Evolutionary conservation across 1,140 invertebrate species (phyloP).

Genomic region (Drosophila littoralis): DNA sequence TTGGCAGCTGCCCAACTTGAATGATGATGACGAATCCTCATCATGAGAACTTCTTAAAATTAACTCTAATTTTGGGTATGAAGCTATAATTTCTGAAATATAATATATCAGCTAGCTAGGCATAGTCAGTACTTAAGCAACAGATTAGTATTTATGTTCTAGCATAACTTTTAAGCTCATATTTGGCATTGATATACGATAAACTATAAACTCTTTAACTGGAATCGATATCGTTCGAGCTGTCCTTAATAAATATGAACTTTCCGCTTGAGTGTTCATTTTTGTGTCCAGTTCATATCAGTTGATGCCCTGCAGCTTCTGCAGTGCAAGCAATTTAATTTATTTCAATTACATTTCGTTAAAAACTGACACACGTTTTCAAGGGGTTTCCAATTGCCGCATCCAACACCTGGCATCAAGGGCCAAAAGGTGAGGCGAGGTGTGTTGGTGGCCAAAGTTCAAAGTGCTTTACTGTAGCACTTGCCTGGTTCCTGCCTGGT

Average conservation of each 20-base stretch:
- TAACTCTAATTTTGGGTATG: no score
- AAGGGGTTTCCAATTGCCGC: constrained; percentile 4
- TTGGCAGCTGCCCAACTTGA: background rate
- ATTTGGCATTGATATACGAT: no score
- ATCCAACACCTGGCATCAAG: background rate
- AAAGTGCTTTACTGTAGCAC: constrained; percentile 42
- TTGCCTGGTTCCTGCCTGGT: constrained; percentile 25
- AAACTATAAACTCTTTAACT: no score
- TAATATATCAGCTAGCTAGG: no score
- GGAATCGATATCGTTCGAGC: background rate
- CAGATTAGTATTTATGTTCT: no score
- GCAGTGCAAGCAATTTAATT: constrained; percentile 61
- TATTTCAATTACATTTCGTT: constrained; percentile 80
- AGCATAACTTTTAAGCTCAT: no score
- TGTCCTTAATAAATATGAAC: background rate
- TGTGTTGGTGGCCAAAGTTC: constrained; percentile 41
- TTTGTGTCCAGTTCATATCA: constrained; percentile 18
- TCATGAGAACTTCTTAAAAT: no score
- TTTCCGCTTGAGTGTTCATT: background rate
- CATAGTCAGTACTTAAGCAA: no score
- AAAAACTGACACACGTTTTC: constrained; percentile 68
- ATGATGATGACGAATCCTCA: background rate
- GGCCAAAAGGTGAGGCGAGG: constrained; percentile 20
- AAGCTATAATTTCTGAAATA: no score
- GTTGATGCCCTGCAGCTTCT: constrained; percentile 12